Conservation (phyloP, 23 tunicate species). For the Botrylloides violaceus region DNA sequence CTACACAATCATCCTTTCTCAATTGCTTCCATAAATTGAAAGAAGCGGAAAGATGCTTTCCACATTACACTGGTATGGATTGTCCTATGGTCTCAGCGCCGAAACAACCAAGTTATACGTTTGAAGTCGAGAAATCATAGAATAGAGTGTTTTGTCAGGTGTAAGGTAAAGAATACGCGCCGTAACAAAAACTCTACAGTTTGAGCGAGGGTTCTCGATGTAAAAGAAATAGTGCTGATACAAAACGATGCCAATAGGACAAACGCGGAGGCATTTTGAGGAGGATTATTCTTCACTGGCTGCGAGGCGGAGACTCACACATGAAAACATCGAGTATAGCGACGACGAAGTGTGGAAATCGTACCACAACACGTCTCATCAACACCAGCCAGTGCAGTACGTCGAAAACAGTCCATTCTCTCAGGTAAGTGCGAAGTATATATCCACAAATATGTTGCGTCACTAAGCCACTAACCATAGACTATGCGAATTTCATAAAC, state of each 20-base stretch:
- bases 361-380: not conserved
- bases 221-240: not conserved
- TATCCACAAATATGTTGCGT: too few relatives aligned
- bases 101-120: too few relatives aligned
- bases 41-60: conserved; percentile 3
- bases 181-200: too few relatives aligned
- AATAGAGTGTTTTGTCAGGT: too few relatives aligned
- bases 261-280: not conserved
- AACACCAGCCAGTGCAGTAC: not conserved
- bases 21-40: not conserved
- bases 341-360: not conserved
- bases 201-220: too few relatives aligned
- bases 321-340: not conserved
- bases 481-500: too few relatives aligned
- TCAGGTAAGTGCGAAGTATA: too few relatives aligned
- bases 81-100: not conserved
- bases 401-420: not conserved
- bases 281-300: not conserved
- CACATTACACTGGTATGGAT: not conserved
- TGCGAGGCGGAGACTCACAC: not conserved
- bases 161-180: too few relatives aligned
- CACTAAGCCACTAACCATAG: too few relatives aligned
- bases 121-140: too few relatives aligned
- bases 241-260: not conserved
- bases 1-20: not conserved